Evolutionary conservation across 2,888 invertebrate genomes (phyloP).

Genomic region (Eueremaeus valkanovi): DNA sequence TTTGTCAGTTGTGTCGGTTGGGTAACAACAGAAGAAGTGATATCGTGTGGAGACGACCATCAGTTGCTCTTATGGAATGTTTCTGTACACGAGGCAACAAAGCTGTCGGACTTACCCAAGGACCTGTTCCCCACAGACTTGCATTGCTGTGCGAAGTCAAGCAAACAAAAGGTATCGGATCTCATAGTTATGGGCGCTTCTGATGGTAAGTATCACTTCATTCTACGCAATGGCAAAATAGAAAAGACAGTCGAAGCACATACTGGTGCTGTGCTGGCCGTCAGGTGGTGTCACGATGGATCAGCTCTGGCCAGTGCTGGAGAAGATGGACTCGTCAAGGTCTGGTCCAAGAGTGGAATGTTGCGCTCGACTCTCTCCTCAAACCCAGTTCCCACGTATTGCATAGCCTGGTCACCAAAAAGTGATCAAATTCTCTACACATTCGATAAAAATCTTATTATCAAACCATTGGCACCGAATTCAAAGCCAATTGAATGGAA

Average conservation of each 20-base stretch:
- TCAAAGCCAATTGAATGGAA: slow-evolving; percentile 72
- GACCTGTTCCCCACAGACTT: slow-evolving; percentile 85
- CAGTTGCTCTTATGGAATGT: slow-evolving; percentile 83
- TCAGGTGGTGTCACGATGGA: slow-evolving; percentile 92
- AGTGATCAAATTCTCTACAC: slow-evolving; percentile 60
- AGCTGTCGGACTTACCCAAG: slow-evolving; percentile 70
- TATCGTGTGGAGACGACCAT: slow-evolving; percentile 87
- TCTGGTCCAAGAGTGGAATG: slow-evolving; percentile 95
- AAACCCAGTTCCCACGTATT: slow-evolving; percentile 65
- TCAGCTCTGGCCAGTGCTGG: slow-evolving; percentile 90
- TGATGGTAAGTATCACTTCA: slow-evolving; percentile 65
- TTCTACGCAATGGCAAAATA: slow-evolving; percentile 67
- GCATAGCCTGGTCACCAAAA: slow-evolving; percentile 69
- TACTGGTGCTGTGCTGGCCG: slow-evolving; percentile 73
- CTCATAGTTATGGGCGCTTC: slow-evolving; percentile 78
- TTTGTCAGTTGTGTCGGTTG: slow-evolving; percentile 87
- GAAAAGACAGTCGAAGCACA: slow-evolving; percentile 92
- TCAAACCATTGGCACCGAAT: slow-evolving; percentile 60
- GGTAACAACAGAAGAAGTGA: slow-evolving; percentile 89
- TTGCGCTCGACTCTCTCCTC: slow-evolving; percentile 63
- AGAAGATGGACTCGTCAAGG: slow-evolving; percentile 92
- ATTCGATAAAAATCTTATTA: slow-evolving; percentile 58
- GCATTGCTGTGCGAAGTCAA: slow-evolving; percentile 72
- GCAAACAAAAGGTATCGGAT: slow-evolving; percentile 60
- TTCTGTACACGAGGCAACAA: slow-evolving; percentile 68